phyloP scores from a whole-genome alignment of 2,113 vertebrate genomes.

The Dipodomys stephensi region DNA sequence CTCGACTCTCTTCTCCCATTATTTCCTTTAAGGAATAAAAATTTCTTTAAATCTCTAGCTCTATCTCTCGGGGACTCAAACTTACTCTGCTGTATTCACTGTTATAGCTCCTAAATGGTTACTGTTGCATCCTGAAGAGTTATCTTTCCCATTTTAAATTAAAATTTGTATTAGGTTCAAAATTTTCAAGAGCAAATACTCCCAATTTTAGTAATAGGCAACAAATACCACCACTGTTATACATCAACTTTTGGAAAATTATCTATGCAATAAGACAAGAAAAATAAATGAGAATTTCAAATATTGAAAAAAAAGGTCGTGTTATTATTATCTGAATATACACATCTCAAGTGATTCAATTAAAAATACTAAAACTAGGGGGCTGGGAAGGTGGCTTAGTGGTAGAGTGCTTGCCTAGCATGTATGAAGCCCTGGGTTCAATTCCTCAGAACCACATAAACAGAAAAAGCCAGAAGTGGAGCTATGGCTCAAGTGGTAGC shows the following conservation, averaged over 20 bases:
- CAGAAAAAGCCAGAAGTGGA: too few relatives aligned
- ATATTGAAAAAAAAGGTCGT: constrained; percentile 14
- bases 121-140: background rate
- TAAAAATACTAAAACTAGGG: constrained; percentile 31
- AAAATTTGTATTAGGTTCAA: background rate
- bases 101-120: background rate
- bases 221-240: background rate
- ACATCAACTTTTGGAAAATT: constrained; percentile 1
- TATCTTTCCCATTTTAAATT: constrained; percentile 36
- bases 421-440: too few relatives aligned
- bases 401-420: too few relatives aligned
- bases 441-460: too few relatives aligned
- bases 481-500: too few relatives aligned
- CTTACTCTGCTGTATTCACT: background rate
- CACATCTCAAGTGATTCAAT: constrained; percentile 21
- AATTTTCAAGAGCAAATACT: constrained; percentile 33
- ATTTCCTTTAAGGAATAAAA: constrained; percentile 61
- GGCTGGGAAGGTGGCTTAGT: too few relatives aligned
- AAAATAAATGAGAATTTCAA: constrained; percentile 59
- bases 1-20: background rate
- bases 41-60: constrained; percentile 41
- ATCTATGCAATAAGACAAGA: constrained; percentile 65
- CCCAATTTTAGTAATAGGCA: constrained; percentile 6
- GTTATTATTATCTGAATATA: constrained; percentile 1
- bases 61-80: background rate